Base-by-base conservation (phyloP, 2,888 invertebrate species). In the Ormyrus rosae region DNA sequence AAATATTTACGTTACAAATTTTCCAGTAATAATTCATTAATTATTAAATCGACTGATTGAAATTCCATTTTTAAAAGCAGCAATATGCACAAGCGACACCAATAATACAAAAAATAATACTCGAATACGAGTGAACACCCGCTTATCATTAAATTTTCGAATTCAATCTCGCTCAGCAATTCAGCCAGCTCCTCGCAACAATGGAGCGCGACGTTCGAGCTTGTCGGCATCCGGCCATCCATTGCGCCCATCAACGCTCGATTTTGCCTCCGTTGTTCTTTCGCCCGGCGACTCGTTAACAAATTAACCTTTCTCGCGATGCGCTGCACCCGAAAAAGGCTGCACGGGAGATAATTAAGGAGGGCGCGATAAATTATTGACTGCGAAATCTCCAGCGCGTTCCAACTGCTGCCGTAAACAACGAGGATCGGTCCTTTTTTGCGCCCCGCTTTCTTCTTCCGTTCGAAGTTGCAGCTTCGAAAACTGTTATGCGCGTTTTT, bases 201-300 rank as follows among this genome's bases (percentile, higher is more conserved):
- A 70, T 70, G 58, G 10, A 34, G 46, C 48, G 1, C 69, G 1
- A 34, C 34, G 34, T 34, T 34, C 34, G 34, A 34, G 34, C 34
- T 34, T 34, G 34, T 34, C 34, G 7, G 19, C 19, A 45, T 19
- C 6, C 2, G 13, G 45, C 56, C 56, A 9, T 45, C n/a, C 56
- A 69, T 56, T 69, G 46, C 6, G 58, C 19, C 60, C 70, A 60
- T 58, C 51, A 71, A 61, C 45, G 51, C 71, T 51, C 71, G 45
- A 71, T 71, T 61, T 60, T 11, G 45, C 7, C 34, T 34, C 51
- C 71, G 51, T 71, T 71, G 69, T 71, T 61, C 61, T 60, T 45
- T 71, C 58, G 55, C 45, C 70, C n/a, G 19, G 10, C n/a, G 8
- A 9, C 45, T 9, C 75, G 67, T 75, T 75, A 75, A 75, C 75